Evolutionary conservation across 2,797 vertebrate genomes (phyloP), one percentile per base, ranked within the genome.

Genomic region (Hyperoplus immaculatus): DNA sequence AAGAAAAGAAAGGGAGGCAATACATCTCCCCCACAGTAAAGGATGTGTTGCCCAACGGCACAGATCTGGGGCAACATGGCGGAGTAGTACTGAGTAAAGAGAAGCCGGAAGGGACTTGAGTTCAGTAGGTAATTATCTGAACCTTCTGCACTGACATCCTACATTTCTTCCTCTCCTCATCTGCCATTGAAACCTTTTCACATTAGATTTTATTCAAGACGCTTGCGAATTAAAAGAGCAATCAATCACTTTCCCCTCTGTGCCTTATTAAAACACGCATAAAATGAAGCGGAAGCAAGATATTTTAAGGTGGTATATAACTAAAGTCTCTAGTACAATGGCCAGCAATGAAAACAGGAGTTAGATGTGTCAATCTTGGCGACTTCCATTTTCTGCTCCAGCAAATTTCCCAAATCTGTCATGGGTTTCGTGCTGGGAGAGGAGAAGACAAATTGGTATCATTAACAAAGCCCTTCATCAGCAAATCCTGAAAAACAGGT

Each of bases 31-130:
- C 65, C 60, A 69, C 43, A 57, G 69, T 75, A 72, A 72, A 65
- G 68, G 78, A 77, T 72, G 68, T 38, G 53, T 75, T 78, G 70
- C 77, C 79, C 72, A 69, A 66, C 54, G 78, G 81, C 74, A 78
- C 63, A 84, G 71, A 93, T 92, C 83, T 93, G 86, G 89, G 92
- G 69, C 91, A 93, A 75, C 78, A 88, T 92, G 92, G 93, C 75
- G 38, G 81, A 92, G 86, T 69, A 83, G 68, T 61, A 58, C 77
- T 16, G 54, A 81, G 88, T 69, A 81, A 85, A 82, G 58, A 65
- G 59, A 72, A 77, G 80, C 81, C 75, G 85, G 63, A 56, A 74
- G 87, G 87, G 80, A 87, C 77, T 70, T 38, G 8, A 74, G 53
- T 51, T 77, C 80, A 75, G 41, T 72, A 64, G 79, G 80, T 87